Evolutionary conservation across 2,113 vertebrate genomes (phyloP), one percentile per base, ranked within the genome.

Genomic region (Microtus montanus): DNA sequence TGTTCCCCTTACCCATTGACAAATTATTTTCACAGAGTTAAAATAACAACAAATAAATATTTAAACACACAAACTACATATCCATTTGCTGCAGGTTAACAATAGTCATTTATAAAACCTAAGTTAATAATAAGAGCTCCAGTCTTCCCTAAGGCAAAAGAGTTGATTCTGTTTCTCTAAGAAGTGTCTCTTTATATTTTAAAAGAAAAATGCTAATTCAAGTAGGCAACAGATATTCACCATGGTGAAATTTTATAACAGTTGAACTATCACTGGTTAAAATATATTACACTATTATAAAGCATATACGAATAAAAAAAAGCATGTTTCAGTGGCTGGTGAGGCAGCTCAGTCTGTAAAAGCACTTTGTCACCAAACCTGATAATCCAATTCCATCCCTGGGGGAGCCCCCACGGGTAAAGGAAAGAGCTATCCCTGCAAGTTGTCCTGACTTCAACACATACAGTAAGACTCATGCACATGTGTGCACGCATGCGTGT

Each of bases 101-200:
- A 87, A 74, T 87, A 93, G 74, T 84, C 49, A 92, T 47, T 83
- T 93, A 93, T 75, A 90, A 94, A 93, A 90, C 61, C 74, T 92
- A 95, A 83, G 38, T 83, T 96, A 95, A 93, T 85, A 95, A 87
- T 89, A 68, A 89, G 96, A 95, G 80, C 49, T 83, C 20, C 47
- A 68, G 12, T 91, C 33, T 78, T 96, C n/a, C 63, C 79, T 68
- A 87, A 1, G 54, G 54, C 84, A 92, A 88, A 75, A 91, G 26
- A 74, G 22, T 61, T 89, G 12, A 79, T 79, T 70, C 79, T 4
- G 79, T 74, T 95, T 94, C 54, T 93, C 74, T 87, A 95, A 7
- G 26, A 96, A 93, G 54, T 1, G 66, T 94, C 1, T 77, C 54
- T 90, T 74, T 61, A 70, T 28, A 92, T 87, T 91, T 93, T 79